Evolutionary conservation across 2,797 vertebrate genomes (phyloP).

Genomic region (Acanthornis magna): DNA sequence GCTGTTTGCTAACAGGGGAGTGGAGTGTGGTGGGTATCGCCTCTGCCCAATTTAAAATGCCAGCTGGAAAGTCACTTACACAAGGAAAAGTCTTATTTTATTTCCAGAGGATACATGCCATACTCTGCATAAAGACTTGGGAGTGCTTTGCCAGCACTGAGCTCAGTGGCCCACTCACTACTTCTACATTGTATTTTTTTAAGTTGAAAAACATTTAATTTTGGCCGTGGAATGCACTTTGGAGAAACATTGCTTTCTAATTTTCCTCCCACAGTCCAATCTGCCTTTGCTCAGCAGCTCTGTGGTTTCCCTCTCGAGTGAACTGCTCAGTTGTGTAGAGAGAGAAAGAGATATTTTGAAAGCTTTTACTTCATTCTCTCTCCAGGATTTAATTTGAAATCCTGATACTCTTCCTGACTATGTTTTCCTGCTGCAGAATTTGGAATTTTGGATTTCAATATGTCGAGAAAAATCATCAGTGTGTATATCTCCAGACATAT

Average conservation of each 20-base stretch:
- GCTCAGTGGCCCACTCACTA: not conserved
- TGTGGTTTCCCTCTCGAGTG: not conserved
- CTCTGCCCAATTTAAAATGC: not conserved
- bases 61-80: not conserved
- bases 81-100: not conserved
- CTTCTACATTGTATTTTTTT: not conserved
- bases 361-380: not conserved
- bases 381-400: not conserved
- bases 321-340: not conserved
- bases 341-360: not conserved
- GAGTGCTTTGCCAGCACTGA: not conserved
- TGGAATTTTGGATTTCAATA: not conserved
- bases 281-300: conserved; percentile 13
- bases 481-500: not conserved
- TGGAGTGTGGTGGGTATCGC: not conserved
- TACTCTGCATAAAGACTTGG: not conserved
- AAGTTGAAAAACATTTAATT: not conserved
- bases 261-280: conserved; percentile 6
- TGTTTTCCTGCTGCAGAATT: not conserved
- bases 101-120: not conserved
- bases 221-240: not conserved
- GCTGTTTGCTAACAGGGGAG: not conserved
- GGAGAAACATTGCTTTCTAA: not conserved
- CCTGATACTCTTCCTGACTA: not conserved
- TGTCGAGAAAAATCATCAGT: not conserved